Conservation (phyloP, 2,797 vertebrate genomes). For the Ficedula albicollis region DNA sequence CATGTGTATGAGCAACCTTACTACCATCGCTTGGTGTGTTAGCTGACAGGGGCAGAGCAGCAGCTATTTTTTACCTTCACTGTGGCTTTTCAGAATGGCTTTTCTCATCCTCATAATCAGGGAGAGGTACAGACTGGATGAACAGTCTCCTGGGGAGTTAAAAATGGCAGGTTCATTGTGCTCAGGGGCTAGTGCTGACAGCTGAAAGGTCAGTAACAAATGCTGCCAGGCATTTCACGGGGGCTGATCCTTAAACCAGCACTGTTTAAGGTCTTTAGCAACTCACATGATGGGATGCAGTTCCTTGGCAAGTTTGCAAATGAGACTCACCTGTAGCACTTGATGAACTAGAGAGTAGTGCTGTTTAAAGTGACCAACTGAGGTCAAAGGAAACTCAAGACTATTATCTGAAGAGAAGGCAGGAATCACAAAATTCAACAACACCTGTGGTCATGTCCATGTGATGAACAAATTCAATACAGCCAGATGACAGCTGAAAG, state of each 20-base stretch:
- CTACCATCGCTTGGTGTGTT: not conserved
- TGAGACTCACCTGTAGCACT: rapidly evolving
- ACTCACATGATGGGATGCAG: too few species aligned
- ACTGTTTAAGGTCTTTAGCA: not conserved
- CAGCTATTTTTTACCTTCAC: not conserved
- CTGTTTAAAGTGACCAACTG: not conserved
- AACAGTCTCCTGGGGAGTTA: not conserved
- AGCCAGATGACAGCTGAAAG: not conserved
- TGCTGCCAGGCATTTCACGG: not conserved
- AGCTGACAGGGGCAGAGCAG: not conserved
- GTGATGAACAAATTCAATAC: not conserved
- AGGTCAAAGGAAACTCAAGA: not conserved
- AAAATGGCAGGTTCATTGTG: not conserved
- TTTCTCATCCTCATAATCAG: not conserved
- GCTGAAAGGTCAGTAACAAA: not conserved
- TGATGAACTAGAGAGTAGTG: not conserved
- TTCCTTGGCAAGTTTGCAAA: not conserved
- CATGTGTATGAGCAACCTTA: not conserved
- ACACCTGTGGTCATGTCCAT: not conserved
- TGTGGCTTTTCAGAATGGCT: not conserved
- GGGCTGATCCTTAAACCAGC: not conserved
- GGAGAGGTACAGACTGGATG: not conserved
- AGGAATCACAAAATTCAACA: not conserved
- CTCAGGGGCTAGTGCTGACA: not conserved
- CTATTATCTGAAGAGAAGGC: not conserved